Percentiles rank a stretch among this genome's conserved stretches.
Conservation (phyloP, 2,797 vertebrate genomes). For the Enteromius thamalakanensis region DNA sequence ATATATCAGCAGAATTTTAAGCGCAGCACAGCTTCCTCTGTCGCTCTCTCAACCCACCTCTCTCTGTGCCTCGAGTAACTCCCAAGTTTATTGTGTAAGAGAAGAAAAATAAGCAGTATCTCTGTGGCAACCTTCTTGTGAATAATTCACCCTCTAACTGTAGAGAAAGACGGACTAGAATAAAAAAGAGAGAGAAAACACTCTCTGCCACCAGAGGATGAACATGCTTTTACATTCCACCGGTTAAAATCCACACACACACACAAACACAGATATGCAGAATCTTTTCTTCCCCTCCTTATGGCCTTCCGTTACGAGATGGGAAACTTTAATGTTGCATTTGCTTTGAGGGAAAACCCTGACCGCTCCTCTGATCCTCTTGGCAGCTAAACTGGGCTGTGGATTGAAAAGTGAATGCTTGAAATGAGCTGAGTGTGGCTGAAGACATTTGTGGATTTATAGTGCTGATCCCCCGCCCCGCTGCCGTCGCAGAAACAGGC, state of each 20-base stretch:
- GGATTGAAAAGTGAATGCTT: slow-evolving; percentile 40
- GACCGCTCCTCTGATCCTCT: slow-evolving; percentile 36
- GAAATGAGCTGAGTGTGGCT: slow-evolving; percentile 42
- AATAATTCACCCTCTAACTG: slow-evolving; percentile 75
- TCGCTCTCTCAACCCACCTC: slow-evolving; percentile 22
- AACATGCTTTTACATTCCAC: slow-evolving; percentile 26
- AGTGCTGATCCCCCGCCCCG: slow-evolving; percentile 20
- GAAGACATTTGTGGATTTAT: slow-evolving; percentile 46
- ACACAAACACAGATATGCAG: background rate
- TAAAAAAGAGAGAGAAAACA: slow-evolving; percentile 39
- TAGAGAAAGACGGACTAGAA: slow-evolving; percentile 53
- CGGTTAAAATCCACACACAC: background rate
- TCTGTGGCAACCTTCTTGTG: slow-evolving; percentile 68
- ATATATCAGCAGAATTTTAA: slow-evolving; percentile 78
- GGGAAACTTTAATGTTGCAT: slow-evolving; percentile 43
- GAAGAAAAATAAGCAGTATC: slow-evolving; percentile 66
- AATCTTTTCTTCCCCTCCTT: slow-evolving; percentile 8
- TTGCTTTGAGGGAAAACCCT: slow-evolving; percentile 41
- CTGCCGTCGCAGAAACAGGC: slow-evolving; percentile 31
- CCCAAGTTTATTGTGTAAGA: slow-evolving; percentile 73
- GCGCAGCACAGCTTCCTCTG: slow-evolving; percentile 46
- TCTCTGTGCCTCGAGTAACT: slow-evolving; percentile 54
- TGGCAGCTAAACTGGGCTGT: slow-evolving; percentile 37
- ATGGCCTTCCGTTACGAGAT: slow-evolving; percentile 31
- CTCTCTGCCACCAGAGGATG: background rate